Evolutionary conservation across 2,113 vertebrate genomes (phyloP), one percentile per base, ranked within the genome.

Genomic region (Megalops atlanticus): DNA sequence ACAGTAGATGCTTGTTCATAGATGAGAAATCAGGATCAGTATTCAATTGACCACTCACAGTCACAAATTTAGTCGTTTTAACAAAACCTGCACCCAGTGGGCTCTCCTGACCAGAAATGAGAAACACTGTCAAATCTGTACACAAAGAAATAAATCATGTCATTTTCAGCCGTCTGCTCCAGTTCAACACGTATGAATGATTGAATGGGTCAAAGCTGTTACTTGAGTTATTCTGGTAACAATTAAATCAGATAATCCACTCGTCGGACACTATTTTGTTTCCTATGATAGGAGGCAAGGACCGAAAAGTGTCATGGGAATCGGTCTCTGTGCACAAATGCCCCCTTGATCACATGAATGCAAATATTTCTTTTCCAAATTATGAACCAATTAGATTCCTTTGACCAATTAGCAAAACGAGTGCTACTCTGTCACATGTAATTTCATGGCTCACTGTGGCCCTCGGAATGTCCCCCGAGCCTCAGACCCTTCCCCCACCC

Each of bases 401-500:
- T 85, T 85, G 91, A 92, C 83, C 89, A 94, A 93, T 94, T 93
- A 93, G 91, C 83, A 82, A 90, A 92, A 90, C 84, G 86, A 89
- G 89, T 83, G 86, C 79, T 83, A 58, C 5, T 76, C 86, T 91
- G 92, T 93, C 92, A 85, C 82, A 88, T 85, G 79, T 36, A 0
- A 72, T 92, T 92, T 91, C 33, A 64, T 12, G 81, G 92, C 84
- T 91, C 85, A 85, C 45, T 87, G 54, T 64, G 86, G 41, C 75
- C 81, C 78, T 87, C 70, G 80, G 64, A 86, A 69, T 84, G 52
- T 77, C 82, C 74, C 58, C 8, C 58, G 58, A 52, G 77, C 41
- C 80, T 54, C 82, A 72, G 83, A 81, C 80, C 87, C 84, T 76
- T 74, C 87, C 76, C 84, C 81, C 8, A 18, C 43, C 3, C 18